Percentiles rank a stretch among this genome's conserved stretches.
phyloP scores from a whole-genome alignment of 92 coral and sea anemone genomes.

The Virgularia gustaviana region DNA sequence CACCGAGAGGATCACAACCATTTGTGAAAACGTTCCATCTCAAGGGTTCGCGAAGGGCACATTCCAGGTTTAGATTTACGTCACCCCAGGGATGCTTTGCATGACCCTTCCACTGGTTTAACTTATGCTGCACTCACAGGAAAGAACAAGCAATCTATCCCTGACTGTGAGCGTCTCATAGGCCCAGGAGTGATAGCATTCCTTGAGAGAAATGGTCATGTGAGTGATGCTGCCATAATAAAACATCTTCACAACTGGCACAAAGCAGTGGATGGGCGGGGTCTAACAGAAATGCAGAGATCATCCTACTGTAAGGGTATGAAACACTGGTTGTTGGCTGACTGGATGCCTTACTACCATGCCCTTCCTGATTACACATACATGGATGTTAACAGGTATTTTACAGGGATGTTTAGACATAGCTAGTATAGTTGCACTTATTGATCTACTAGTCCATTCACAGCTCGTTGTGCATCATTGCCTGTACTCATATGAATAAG shows the following conservation, averaged over 20 bases:
- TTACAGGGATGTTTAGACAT: too few species aligned
- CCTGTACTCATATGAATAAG: too few species aligned
- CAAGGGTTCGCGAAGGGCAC: constrained; percentile 50
- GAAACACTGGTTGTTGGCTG: constrained; percentile 58
- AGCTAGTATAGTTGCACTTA: too few species aligned
- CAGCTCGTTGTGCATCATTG: too few species aligned
- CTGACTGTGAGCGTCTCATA: constrained; percentile 58
- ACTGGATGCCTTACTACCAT: constrained; percentile 62
- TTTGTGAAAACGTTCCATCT: constrained; percentile 45
- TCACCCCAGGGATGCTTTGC: constrained; percentile 46
- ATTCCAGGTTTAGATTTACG: constrained; percentile 51
- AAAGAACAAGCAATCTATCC: constrained; percentile 66
- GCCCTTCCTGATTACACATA: constrained; percentile 25
- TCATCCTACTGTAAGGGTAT: constrained; percentile 38
- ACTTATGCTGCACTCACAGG: constrained; percentile 77
- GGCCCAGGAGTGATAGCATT: constrained; percentile 53
- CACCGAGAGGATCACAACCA: constrained; percentile 63
- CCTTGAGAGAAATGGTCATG: constrained; percentile 49
- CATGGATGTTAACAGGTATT: too few species aligned
- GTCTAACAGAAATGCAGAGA: constrained; percentile 38
- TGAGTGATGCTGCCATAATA: constrained; percentile 40
- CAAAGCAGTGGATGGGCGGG: constrained; percentile 71
- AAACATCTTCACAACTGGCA: constrained; percentile 65
- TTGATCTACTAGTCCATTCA: too few species aligned
- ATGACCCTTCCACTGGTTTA: constrained; percentile 62